These are phyloP conservation scores for Myotis daubentonii DNA, from an alignment of 2,797 vertebrate genomes.

Conservation along the genomic window DNA sequence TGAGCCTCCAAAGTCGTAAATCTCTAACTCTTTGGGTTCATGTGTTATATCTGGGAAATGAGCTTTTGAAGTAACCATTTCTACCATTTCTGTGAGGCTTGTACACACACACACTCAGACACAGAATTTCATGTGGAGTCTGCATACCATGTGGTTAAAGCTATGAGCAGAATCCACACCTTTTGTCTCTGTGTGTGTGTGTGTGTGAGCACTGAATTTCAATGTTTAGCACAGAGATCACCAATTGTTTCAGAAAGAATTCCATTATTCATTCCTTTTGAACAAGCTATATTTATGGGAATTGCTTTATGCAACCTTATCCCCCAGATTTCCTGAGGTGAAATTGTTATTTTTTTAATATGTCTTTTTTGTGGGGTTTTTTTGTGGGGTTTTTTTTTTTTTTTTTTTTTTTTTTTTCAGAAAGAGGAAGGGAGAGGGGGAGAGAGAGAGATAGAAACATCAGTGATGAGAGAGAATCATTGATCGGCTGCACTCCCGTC, in stretches of 20 bases:
- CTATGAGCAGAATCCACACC: slow-evolving; percentile 19
- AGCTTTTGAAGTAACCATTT: slow-evolving; percentile 29
- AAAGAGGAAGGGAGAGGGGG: too few species aligned
- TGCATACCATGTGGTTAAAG: background rate
- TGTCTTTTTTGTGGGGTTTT: too few species aligned
- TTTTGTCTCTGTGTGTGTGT: background rate
- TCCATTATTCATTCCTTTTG: background rate
- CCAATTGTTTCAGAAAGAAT: slow-evolving; percentile 21
- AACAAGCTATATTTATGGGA: slow-evolving; percentile 14
- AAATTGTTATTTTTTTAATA: background rate
- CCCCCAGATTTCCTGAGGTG: background rate
- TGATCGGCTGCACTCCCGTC: too few species aligned
- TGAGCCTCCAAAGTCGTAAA: slow-evolving; percentile 35
- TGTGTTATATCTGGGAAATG: slow-evolving; percentile 19
- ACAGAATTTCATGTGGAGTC: background rate
- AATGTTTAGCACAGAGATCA: background rate
- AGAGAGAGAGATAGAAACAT: too few species aligned
- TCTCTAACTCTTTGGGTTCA: background rate
- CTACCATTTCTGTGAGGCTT: background rate
- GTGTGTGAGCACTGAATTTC: background rate
- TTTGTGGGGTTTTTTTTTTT: too few species aligned
- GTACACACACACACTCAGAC: background rate
- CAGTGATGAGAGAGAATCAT: too few species aligned
- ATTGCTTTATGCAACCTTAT: background rate
- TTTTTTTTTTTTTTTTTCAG: too few species aligned